These are phyloP conservation scores for Drosophila suboccidentalis DNA, from an alignment of 2,888 invertebrate species.

Conservation along the genomic window DNA sequence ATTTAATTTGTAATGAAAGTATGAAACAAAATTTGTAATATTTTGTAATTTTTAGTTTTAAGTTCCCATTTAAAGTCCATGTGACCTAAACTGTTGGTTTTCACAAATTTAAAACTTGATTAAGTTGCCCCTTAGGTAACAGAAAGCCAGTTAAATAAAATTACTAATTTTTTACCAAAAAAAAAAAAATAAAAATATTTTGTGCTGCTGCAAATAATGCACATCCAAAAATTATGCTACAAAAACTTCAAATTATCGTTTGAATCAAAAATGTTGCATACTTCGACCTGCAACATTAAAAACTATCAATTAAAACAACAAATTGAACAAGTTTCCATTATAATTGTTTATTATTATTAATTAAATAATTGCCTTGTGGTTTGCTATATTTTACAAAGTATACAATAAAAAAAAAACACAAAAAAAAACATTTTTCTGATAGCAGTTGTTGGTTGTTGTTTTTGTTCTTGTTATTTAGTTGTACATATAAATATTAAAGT, in stretches of 20 bases:
- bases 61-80: too few relatives aligned
- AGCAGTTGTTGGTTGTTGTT: conserved; percentile 41
- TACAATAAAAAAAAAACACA: conserved; percentile 58
- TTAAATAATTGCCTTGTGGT: conserved; percentile 67
- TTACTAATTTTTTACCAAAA: too few relatives aligned
- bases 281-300: not conserved
- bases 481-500: conserved; percentile 68
- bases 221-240: conserved; percentile 15
- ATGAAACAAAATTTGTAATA: not conserved
- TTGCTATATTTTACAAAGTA: conserved; percentile 78
- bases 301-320: conserved; percentile 12
- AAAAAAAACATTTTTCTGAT: conserved; percentile 39
- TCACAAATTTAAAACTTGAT: too few relatives aligned
- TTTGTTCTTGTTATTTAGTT: conserved; percentile 56
- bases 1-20: not conserved
- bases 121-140: too few relatives aligned
- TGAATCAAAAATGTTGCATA: conserved; percentile 2
- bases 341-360: conserved; percentile 50
- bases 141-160: too few relatives aligned
- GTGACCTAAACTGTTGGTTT: too few relatives aligned
- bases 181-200: too few relatives aligned
- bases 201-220: not conserved
- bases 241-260: not conserved
- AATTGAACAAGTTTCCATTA: conserved; percentile 41
- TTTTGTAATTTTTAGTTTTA: too few relatives aligned